Percentiles rank a stretch among this genome's conserved stretches.
Conservation (phyloP, 2,797 vertebrate species). For the Alfaro cultratus region DNA sequence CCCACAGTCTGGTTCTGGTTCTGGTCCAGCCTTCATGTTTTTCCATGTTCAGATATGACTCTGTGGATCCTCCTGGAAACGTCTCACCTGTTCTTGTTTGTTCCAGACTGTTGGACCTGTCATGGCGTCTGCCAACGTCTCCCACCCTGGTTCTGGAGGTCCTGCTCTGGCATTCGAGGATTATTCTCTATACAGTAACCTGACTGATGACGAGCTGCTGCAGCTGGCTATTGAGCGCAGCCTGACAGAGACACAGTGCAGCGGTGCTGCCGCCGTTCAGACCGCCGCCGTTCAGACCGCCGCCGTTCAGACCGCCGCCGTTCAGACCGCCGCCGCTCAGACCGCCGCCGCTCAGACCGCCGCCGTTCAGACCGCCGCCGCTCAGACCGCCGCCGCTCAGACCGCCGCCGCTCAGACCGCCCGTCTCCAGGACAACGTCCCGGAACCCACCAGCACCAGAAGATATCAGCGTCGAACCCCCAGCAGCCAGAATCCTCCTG, state of each 20-base stretch:
- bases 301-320: not conserved
- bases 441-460: not conserved
- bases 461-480: not conserved
- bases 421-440: not conserved
- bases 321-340: not conserved
- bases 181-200: slow-evolving; percentile 87
- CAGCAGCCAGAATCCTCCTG: slow-evolving; percentile 12
- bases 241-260: slow-evolving; percentile 67
- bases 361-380: not conserved
- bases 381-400: not conserved
- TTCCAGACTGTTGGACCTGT: slow-evolving; percentile 7
- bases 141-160: slow-evolving; percentile 49
- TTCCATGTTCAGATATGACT: not conserved
- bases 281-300: not conserved
- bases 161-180: slow-evolving; percentile 81
- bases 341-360: not conserved
- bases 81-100: not conserved
- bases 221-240: slow-evolving; percentile 93
- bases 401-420: not conserved
- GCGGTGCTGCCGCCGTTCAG: not conserved
- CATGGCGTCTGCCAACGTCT: slow-evolving; percentile 68
- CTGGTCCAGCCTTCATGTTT: not conserved
- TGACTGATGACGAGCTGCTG: slow-evolving; percentile 90
- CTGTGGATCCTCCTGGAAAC: not conserved
- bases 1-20: not conserved